Percentiles rank a stretch among this genome's conserved stretches.
Conservation (phyloP, 2,797 vertebrate genomes). For the Apogon hyalosoma region DNA sequence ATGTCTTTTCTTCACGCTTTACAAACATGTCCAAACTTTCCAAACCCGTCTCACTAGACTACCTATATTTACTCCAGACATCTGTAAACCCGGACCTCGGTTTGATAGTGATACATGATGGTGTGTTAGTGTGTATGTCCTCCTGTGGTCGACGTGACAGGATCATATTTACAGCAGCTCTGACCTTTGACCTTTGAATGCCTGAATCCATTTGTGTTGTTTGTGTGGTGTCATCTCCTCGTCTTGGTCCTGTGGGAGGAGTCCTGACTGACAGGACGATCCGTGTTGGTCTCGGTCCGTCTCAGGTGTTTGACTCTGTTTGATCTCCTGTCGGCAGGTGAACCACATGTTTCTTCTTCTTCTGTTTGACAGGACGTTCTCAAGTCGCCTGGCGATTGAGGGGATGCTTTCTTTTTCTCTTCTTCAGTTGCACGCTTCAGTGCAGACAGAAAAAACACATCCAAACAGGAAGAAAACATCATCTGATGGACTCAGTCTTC, state of each 20-base stretch:
- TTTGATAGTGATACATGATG: not conserved
- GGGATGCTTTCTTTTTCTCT: not conserved
- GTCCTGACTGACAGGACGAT: constrained; percentile 18
- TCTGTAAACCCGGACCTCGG: not conserved
- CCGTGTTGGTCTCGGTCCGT: constrained; percentile 1
- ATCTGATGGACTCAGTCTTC: too few relatives aligned
- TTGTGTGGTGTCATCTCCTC: not conserved
- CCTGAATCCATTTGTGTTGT: constrained; percentile 1
- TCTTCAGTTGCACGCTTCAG: not conserved
- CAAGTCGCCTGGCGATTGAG: not conserved
- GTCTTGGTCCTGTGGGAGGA: not conserved
- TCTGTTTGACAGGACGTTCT: constrained; percentile 3
- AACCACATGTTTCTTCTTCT: not conserved
- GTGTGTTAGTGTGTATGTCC: not conserved
- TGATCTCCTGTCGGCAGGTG: constrained; percentile 26
- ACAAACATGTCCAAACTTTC: not conserved
- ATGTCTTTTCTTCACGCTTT: not conserved
- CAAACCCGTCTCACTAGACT: not conserved
- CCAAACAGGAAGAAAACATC: not conserved
- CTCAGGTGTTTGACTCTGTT: constrained; percentile 20
- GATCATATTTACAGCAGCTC: too few relatives aligned
- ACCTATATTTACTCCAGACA: too few relatives aligned
- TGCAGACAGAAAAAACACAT: not conserved
- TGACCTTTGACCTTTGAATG: not conserved
- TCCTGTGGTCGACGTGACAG: not conserved